Evolutionary conservation across 2,888 invertebrate genomes (phyloP), one percentile per base, ranked within the genome.

Genomic region (Hydriomena furcata): DNA sequence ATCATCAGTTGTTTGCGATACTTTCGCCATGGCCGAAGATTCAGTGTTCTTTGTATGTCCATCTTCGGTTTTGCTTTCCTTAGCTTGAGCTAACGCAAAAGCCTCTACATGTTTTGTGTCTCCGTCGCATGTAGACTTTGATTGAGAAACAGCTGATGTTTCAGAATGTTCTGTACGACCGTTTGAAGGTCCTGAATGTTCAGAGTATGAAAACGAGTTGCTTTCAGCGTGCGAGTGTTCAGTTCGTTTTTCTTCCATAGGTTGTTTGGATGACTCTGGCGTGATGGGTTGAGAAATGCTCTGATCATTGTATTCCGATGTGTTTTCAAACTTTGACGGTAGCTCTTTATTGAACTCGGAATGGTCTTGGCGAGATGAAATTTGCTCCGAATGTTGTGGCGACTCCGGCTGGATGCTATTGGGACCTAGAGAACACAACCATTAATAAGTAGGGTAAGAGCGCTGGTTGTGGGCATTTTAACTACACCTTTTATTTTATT

Each of bases 1-100:
- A 1, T 37, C 45, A 17, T 17, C 4, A 30, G 27, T 43, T 7
- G 23, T 38, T 21, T 34, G 34, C 10, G 24, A 28, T 7, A 37
- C 3, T 12, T 40, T 24, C 5, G 23, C 21, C 1, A 21, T 40
- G 7, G 31, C 30, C 10, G 27, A 12, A 24, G 25, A 10, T 44
- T 48, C 21, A 2, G 1, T 35, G 8, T 41, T 30, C 5, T 48
- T 44, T 6, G 28, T 31, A 5, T 42, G 28, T 13, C 52, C 52
- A 7, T 52, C 30, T 7, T 42, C 28, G 4, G 38, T 20, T 12
- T 43, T 42, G 24, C 21, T 46, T 17, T 38, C 7, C 11, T 8
- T 11, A 4, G 21, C 7, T 23, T 52, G 28, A 11, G 17, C 25
- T 3, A 20, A 6, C 1, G 34, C 10, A 8, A 7, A 8, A 20